A percentile compares a stretch with the other conserved stretches of the same genome.
Evolutionary conservation across 1,140 invertebrate genomes (phyloP).

Genomic region (Bathynomus jamesi): DNA sequence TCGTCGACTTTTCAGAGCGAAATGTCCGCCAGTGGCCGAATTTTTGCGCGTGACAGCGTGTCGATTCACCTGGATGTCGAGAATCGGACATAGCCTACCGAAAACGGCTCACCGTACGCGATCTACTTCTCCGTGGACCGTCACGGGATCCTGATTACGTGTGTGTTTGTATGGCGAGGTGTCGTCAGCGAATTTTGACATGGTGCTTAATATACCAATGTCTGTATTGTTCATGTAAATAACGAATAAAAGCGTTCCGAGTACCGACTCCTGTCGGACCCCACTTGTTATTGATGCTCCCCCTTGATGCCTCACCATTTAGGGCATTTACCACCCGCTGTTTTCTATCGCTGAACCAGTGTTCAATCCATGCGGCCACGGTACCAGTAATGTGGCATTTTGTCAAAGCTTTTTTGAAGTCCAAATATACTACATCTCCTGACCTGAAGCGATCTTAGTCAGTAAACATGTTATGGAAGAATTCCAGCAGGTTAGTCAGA

Average conservation of each 20-base stretch:
- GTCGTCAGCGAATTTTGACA: conserved; percentile 78
- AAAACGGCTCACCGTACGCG: conserved; percentile 91
- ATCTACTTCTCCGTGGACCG: conserved; percentile 90
- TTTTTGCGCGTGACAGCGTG: conserved; percentile 77
- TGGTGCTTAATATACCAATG: too few species aligned
- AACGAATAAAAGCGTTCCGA: conserved; percentile 63
- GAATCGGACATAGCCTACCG: conserved; percentile 89
- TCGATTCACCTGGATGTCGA: conserved; percentile 81
- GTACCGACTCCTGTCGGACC: conserved; percentile 23
- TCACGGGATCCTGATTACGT: conserved; percentile 77
- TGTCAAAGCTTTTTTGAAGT: too few species aligned
- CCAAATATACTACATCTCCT: too few species aligned
- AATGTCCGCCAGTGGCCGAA: conserved; percentile 50
- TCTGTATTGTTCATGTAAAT: too few species aligned
- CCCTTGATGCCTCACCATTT: conserved; percentile 76
- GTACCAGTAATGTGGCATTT: too few species aligned
- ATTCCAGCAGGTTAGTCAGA: too few species aligned
- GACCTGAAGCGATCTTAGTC: too few species aligned
- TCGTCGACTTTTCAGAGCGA: conserved; percentile 37
- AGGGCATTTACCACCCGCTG: too few species aligned
- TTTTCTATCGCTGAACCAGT: too few species aligned
- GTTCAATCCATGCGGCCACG: too few species aligned
- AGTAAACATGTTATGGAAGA: too few species aligned
- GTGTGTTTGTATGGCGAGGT: conserved; percentile 80
- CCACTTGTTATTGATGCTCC: conserved; percentile 49